Conservation (phyloP, 2,797 vertebrate species). For the Eidolon dupreanum region DNA sequence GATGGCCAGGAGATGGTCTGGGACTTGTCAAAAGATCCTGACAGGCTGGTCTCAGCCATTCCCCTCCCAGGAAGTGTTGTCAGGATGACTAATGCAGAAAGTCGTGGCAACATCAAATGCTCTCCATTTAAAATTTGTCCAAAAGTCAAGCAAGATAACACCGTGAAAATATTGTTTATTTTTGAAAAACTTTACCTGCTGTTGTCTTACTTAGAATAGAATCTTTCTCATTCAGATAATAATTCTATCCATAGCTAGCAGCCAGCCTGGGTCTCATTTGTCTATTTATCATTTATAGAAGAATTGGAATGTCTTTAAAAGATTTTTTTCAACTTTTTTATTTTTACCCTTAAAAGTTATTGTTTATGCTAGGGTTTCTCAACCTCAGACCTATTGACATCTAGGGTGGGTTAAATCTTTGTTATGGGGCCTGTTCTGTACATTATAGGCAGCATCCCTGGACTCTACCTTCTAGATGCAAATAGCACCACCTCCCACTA, state of each 20-base stretch:
- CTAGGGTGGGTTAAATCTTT: not conserved
- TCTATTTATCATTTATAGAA: not conserved
- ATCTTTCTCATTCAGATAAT: not conserved
- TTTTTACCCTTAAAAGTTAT: not conserved
- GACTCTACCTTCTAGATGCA: not conserved
- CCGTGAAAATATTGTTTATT: not conserved
- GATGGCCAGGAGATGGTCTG: not conserved
- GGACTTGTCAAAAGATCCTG: conserved; percentile 30
- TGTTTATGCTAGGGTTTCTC: not conserved
- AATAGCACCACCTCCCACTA: not conserved
- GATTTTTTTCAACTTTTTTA: not conserved
- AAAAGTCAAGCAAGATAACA: conserved; percentile 14
- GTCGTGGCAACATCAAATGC: not conserved
- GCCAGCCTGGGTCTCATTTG: not conserved
- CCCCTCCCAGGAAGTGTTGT: conserved; percentile 19
- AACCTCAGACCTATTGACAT: not conserved
- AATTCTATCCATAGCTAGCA: not conserved
- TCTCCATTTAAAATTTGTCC: not conserved
- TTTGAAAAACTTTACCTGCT: not conserved
- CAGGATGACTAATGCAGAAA: not conserved
- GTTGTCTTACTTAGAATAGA: not conserved
- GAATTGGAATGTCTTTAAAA: not conserved
- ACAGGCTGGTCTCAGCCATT: not conserved
- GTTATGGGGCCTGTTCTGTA: not conserved
- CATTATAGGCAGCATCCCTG: not conserved